Base-by-base conservation (phyloP, 2,797 vertebrate species). In the Coracias cyanogaster region DNA sequence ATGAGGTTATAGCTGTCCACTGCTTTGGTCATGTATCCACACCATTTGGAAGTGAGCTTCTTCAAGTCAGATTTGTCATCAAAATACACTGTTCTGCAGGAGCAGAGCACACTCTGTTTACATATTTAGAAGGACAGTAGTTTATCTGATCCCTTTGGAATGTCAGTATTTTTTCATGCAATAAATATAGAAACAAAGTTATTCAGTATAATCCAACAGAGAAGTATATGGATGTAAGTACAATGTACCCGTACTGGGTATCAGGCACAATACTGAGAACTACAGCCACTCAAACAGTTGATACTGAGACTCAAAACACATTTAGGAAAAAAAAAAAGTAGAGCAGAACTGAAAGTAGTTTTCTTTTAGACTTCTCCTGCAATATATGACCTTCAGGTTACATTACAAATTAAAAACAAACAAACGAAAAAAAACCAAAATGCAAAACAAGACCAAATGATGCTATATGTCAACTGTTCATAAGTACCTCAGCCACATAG, bases 401-500 rank as follows among this genome's bases (percentile, higher is more conserved):
- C 28, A 58, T 13, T 54, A 37, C 12, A 70, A 60, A 33, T 60
- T 33, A 64, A 80, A 86, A 43, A 15, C 14, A 11, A 21, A 15
- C 3, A 81, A 82, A 39, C 22, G 16, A 10, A 25, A 11, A 3
- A 4, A 6, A 15, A 33, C 14, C 17, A 19, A 55, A 46, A 15
- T 37, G 12, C 26, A 51, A 29, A 79, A 5, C 24, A 78, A 46
- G 14, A 15, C 15, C 18, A 69, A 65, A 31, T 15, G 2, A 79
- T 20, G 14, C 22, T 82, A 55, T 57, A 69, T 28, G 29, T 81
- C 64, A 87, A 81, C 43, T 33, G 8, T 78, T 93, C 57, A 55
- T 55, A 85, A 92, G 87, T 97, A 99, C 99, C 99, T 99, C 99
- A 6, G 97, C 97, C 96, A 99, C 99, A 9, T 99, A 99, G 96